phyloP scores from a whole-genome alignment of 2,113 vertebrate species.

The Genyomyrus donnyi region DNA sequence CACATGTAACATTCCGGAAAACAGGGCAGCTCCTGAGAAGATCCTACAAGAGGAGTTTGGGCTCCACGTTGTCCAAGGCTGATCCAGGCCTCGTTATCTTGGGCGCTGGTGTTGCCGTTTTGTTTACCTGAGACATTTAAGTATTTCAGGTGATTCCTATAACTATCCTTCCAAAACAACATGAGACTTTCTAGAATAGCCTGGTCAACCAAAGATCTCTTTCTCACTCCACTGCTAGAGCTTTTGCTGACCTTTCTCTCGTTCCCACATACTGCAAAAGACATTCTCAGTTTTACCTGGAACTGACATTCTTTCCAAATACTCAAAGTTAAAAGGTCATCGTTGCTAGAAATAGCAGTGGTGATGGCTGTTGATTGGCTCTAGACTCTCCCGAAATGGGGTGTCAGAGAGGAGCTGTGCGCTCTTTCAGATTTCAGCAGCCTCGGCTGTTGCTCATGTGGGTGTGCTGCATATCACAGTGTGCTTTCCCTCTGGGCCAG shows the following conservation, averaged over 20 bases:
- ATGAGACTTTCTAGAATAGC: neutral
- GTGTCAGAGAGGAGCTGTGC: neutral
- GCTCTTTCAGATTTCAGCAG: neutral
- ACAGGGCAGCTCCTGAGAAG: neutral
- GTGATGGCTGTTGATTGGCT: conserved; percentile 5
- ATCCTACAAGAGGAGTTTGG: neutral
- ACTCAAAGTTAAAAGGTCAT: conserved; percentile 16
- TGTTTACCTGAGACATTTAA: neutral
- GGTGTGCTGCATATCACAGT: neutral
- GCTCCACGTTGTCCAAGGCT: neutral
- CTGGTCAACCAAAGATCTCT: neutral
- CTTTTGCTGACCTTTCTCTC: neutral
- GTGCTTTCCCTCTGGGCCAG: neutral
- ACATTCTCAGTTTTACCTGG: conserved; percentile 9
- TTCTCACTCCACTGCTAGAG: neutral
- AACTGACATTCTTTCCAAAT: conserved; percentile 23
- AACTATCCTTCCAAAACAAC: neutral
- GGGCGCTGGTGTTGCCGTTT: neutral
- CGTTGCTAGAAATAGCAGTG: conserved; percentile 20
- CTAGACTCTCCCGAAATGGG: conserved; percentile 5
- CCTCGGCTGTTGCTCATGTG: neutral
- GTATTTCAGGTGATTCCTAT: neutral
- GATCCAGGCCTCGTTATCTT: neutral
- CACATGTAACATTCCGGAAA: neutral
- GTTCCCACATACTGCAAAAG: conserved; percentile 17